A percentile compares a stretch with the other conserved stretches of the same genome.
These are phyloP conservation scores for Acrobasis suavella DNA, from an alignment of 2,888 invertebrate species.

Conservation along the genomic window DNA sequence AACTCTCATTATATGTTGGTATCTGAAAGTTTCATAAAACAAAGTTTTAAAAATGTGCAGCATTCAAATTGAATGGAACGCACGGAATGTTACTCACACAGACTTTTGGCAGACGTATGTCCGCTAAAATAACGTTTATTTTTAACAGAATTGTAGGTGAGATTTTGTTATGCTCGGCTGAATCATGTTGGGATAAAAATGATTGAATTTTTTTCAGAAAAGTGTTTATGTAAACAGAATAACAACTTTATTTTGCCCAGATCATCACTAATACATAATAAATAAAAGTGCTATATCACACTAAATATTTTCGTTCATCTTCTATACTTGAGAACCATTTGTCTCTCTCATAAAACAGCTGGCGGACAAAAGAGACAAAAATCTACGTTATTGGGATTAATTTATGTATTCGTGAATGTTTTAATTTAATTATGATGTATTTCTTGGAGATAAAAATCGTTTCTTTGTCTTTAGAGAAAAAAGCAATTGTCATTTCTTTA, in stretches of 20 bases:
- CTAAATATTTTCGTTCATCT: no score
- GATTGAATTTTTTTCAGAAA: not conserved
- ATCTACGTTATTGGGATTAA: no score
- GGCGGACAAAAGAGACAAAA: no score
- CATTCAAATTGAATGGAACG: not conserved
- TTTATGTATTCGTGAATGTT: no score
- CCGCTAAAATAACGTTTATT: conserved; percentile 1
- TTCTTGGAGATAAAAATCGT: no score
- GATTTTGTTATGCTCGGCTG: not conserved
- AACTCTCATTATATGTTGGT: no score
- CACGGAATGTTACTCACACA: not conserved
- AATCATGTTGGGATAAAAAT: not conserved
- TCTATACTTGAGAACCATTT: no score
- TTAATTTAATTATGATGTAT: no score
- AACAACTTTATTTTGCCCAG: not conserved
- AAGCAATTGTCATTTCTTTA: conserved; percentile 21
- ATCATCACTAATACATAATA: not conserved
- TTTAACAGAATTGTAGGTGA: conserved; percentile 10
- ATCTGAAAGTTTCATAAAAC: not conserved
- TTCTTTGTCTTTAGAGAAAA: conserved; percentile 6
- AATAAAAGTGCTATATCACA: no score
- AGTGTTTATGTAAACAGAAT: not conserved
- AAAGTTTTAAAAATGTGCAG: conserved; percentile 1
- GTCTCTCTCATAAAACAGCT: no score
- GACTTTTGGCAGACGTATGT: conserved; percentile 12